These are phyloP conservation scores for Lepetodrilus schrolli DNA, from an alignment of 2,888 invertebrate species.

Conservation along the genomic window DNA sequence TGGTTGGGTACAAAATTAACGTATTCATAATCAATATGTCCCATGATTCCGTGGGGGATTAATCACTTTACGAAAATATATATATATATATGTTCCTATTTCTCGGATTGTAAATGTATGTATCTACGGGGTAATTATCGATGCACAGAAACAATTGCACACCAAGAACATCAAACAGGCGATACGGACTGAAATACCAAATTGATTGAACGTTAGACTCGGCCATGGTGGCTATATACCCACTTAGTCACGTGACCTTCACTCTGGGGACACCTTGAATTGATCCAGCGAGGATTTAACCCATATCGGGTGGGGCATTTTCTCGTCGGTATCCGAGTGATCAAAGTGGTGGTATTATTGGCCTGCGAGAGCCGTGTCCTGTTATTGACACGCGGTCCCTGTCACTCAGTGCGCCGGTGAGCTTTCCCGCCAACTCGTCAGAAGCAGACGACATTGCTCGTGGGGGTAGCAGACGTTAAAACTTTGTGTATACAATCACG, in stretches of 20 bases:
- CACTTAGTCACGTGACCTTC: not conserved
- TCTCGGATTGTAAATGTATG: no score
- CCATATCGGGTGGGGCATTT: conserved; percentile 7
- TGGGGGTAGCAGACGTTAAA: not conserved
- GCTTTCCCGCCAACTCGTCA: conserved; percentile 13
- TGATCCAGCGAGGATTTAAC: not conserved
- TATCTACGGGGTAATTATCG: no score
- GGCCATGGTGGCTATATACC: no score
- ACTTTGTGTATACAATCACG: not conserved
- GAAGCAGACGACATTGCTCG: conserved; percentile 2
- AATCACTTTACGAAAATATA: no score
- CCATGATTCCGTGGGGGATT: no score
- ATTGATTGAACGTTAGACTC: no score
- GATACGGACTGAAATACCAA: no score
- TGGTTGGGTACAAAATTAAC: no score
- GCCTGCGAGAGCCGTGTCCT: not conserved
- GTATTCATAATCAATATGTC: no score
- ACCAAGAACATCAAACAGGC: not conserved
- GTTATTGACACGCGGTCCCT: not conserved
- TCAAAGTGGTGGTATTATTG: not conserved
- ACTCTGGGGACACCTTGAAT: not conserved
- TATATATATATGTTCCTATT: no score
- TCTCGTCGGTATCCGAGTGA: not conserved
- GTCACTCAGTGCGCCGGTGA: not conserved
- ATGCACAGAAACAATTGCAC: not conserved